A percentile compares a stretch with the other conserved stretches of the same genome.
phyloP scores from a whole-genome alignment of 2,113 vertebrate species.

The Arenaria interpres region DNA sequence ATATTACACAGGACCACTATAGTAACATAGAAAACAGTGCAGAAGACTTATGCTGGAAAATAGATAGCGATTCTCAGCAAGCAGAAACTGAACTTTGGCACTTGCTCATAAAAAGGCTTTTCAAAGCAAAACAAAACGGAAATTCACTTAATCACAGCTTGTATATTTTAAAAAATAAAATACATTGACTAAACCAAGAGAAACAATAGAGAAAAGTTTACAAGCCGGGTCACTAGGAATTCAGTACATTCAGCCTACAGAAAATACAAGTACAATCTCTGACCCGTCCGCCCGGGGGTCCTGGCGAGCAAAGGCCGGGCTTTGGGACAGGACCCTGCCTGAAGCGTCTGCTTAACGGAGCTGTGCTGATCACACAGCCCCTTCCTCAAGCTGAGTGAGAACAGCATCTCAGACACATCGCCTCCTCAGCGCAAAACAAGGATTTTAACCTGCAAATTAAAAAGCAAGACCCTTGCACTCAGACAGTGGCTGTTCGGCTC shows the following conservation, averaged over 20 bases:
- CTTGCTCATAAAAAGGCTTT: slow-evolving; percentile 71
- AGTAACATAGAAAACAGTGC: slow-evolving; percentile 42
- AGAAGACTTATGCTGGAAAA: slow-evolving; percentile 49
- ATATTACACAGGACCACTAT: slow-evolving; percentile 44
- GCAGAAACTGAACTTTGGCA: slow-evolving; percentile 78
- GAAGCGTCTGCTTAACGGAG: neutral
- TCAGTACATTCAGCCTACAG: slow-evolving; percentile 35
- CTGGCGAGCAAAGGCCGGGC: neutral
- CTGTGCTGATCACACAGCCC: neutral
- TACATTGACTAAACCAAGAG: slow-evolving; percentile 14
- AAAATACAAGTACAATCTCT: neutral
- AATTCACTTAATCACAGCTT: slow-evolving; percentile 36
- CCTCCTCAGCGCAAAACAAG: neutral
- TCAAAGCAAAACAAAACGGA: slow-evolving; percentile 36
- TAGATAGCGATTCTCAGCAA: slow-evolving; percentile 42
- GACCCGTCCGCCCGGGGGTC: neutral
- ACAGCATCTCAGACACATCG: neutral
- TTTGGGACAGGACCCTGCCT: neutral
- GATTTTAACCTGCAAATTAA: slow-evolving; percentile 24
- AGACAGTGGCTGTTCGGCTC: neutral
- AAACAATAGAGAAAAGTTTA: neutral
- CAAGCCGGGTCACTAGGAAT: slow-evolving; percentile 14
- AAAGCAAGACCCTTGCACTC: neutral
- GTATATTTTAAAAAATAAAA: neutral
- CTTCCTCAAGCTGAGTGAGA: neutral